Conservation (phyloP, 2,113 vertebrate species). For the Australoheros scitulus region DNA sequence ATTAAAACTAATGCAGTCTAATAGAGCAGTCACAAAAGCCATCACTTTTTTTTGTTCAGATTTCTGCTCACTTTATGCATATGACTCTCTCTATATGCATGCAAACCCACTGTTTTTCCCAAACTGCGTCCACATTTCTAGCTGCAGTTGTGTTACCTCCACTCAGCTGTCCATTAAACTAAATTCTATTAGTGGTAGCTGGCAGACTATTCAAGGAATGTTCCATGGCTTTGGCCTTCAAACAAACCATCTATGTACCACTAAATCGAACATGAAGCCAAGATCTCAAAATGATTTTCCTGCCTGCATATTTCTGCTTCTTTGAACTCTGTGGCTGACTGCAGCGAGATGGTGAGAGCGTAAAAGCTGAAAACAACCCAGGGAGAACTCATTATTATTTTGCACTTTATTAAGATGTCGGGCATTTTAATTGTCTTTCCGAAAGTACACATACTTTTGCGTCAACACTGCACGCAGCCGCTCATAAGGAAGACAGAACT, state of each 20-base stretch:
- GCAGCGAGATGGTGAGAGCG: slow-evolving; percentile 27
- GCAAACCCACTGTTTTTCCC: slow-evolving; percentile 21
- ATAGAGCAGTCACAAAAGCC: background rate
- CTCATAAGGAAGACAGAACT: background rate
- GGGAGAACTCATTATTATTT: slow-evolving; percentile 9
- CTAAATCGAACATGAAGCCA: slow-evolving; percentile 77
- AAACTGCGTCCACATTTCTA: slow-evolving; percentile 49
- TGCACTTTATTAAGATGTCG: slow-evolving; percentile 9
- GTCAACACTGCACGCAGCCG: background rate
- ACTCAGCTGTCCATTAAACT: slow-evolving; percentile 65
- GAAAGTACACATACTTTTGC: background rate
- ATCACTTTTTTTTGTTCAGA: slow-evolving; percentile 5
- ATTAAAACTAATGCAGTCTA: background rate
- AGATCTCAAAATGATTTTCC: slow-evolving; percentile 76
- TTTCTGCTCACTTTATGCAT: background rate
- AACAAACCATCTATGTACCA: slow-evolving; percentile 74
- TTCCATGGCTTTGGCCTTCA: slow-evolving; percentile 77
- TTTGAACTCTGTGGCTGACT: slow-evolving; percentile 73
- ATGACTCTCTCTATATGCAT: background rate
- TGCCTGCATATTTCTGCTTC: slow-evolving; percentile 70
- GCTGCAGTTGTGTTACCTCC: slow-evolving; percentile 54
- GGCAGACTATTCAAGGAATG: slow-evolving; percentile 79
- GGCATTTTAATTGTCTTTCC: background rate
- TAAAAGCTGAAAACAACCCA: slow-evolving; percentile 46
- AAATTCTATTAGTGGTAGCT: slow-evolving; percentile 79